Conservation (phyloP, 2,888 invertebrate genomes). For the Philopedon plagiatum region DNA sequence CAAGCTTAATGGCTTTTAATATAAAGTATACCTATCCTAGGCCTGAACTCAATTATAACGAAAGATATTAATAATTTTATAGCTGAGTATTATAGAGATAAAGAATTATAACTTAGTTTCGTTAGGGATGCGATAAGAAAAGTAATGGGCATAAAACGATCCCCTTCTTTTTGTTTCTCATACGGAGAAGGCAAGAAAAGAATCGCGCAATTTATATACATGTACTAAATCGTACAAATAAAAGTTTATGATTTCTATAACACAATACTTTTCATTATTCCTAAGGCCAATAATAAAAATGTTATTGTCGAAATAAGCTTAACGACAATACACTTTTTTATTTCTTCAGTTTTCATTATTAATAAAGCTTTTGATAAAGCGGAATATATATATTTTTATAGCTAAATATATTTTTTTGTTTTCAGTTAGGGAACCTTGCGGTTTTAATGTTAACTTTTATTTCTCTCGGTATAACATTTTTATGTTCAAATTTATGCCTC, state of each 20-base stretch:
- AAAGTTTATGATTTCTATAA: slow-evolving; percentile 61
- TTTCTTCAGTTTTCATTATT: slow-evolving; percentile 64
- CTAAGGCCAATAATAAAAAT: slow-evolving; percentile 57
- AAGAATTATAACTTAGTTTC: slow-evolving; percentile 64
- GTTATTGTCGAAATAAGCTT: slow-evolving; percentile 61
- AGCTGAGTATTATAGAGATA: slow-evolving; percentile 65
- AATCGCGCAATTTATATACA: slow-evolving; percentile 58
- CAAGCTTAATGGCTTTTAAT: slow-evolving; percentile 64
- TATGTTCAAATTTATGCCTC: slow-evolving; percentile 43
- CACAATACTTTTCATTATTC: slow-evolving; percentile 24
- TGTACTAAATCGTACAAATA: slow-evolving; percentile 58
- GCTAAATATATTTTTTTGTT: slow-evolving; percentile 46
- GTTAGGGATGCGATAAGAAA: slow-evolving; percentile 54
- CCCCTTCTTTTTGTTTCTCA: slow-evolving; percentile 51
- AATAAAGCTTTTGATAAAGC: slow-evolving; percentile 63
- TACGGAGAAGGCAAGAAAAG: slow-evolving; percentile 31
- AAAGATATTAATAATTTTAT: slow-evolving; percentile 69
- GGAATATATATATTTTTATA: slow-evolving; percentile 53
- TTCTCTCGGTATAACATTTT: slow-evolving; percentile 34
- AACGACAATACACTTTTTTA: slow-evolving; percentile 60
- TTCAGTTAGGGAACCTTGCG: slow-evolving; percentile 33
- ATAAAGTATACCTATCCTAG: slow-evolving; percentile 65
- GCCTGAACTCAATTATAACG: slow-evolving; percentile 64
- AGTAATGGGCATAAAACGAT: slow-evolving; percentile 47
- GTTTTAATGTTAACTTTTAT: slow-evolving; percentile 47